Base-by-base conservation (phyloP, 1,140 invertebrate genomes). In the Papilio dardanus region DNA sequence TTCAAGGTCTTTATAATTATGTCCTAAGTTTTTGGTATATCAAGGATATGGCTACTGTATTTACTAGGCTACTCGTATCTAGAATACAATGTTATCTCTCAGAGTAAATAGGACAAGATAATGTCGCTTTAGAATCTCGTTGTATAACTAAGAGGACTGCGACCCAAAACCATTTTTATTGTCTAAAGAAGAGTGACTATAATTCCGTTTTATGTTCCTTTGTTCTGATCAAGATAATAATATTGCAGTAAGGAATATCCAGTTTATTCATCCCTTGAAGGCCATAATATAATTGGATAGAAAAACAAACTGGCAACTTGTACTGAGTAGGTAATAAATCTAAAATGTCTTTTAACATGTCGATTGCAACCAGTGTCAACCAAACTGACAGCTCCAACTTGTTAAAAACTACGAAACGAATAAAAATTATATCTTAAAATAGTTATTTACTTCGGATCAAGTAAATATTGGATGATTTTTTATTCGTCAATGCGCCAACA, bases 351-450 rank as follows among this genome's bases (percentile, higher is more conserved):
- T 24, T 62, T 28, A 62, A 62, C 54, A 30, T 30, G 54, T 28
- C 54, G 10, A 28, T 0, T 62, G 54, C 24, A 16, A 62, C 21
- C 54, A 30, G 21, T 62, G 54, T 28, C 54, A 62, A 28, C 54
- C 54, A 62, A 62, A 28, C 54, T 62, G 54, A 62, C 54, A 62
- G 54, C 5, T 62, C 54, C 24, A 62, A 62, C 54, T 62, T 14
- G 54, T 62, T 62, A 62, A 62, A 62, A 62, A 62, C 54, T 62
- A 30, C 24, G 24, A 62, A 62, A 62, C 24, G 24, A 8, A 62
- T 62, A 62, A 62, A 62, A 62, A 62, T 62, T 28, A 12, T 1
- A 62, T 28, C 54, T 30, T 28, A 30, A 28, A 62, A 62, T 30
- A 28, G 54, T 62, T 16, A 62, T 62, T 62, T 62, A 62, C 21